Evolutionary conservation across 1,140 invertebrate species (phyloP).

Genomic region (Kradibia gibbosae): DNA sequence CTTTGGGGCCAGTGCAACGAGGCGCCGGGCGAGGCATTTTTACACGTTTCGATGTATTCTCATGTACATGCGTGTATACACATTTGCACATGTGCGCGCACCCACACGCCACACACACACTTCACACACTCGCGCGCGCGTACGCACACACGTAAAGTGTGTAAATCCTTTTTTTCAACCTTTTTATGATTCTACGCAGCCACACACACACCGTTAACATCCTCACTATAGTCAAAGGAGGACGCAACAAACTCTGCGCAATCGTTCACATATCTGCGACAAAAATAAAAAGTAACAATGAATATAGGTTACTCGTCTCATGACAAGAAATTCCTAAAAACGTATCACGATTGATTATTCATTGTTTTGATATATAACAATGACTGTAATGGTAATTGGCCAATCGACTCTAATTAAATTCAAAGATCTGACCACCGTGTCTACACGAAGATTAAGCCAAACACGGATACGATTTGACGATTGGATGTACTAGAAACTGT

Average conservation of each 20-base stretch:
- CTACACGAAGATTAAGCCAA: not conserved
- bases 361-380: not conserved
- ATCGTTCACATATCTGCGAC: not conserved
- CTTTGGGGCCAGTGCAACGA: not conserved
- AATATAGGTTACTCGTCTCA: not conserved
- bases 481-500: not conserved
- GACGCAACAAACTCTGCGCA: not conserved
- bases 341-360: constrained; percentile 7
- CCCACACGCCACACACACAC: too few species aligned
- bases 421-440: not conserved
- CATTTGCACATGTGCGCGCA: too few species aligned
- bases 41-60: not conserved
- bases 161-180: not conserved
- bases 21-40: constrained; percentile 26
- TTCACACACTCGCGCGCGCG: too few species aligned
- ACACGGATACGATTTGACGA: not conserved
- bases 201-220: constrained; percentile 4
- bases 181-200: not conserved
- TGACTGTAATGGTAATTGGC: not conserved
- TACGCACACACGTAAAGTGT: too few species aligned
- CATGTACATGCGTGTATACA: too few species aligned
- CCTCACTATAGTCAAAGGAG: not conserved
- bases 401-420: not conserved
- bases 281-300: not conserved
- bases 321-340: not conserved